Conservation (phyloP, 2,113 vertebrate genomes). For the Galemys pyrenaicus region DNA sequence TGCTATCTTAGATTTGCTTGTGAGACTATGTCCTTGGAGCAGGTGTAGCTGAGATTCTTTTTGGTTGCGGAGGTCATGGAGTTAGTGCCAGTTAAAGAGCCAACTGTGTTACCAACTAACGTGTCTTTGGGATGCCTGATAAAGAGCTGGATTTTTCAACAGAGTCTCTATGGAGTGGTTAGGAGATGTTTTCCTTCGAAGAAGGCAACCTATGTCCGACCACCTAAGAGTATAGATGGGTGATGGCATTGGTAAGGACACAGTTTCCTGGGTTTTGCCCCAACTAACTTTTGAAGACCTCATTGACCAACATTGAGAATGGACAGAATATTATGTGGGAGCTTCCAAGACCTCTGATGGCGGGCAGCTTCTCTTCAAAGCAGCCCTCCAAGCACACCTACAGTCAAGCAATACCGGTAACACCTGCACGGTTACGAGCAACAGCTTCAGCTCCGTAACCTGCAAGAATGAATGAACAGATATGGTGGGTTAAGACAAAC, state of each 20-base stretch:
- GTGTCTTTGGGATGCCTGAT: no score
- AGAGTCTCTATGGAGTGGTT: no score
- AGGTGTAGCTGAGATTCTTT: not conserved
- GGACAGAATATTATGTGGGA: not conserved
- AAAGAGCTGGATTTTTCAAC: no score
- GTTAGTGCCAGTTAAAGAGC: no score
- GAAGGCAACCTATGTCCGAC: no score
- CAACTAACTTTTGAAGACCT: no score
- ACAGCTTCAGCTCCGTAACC: not conserved
- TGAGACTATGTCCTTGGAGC: not conserved
- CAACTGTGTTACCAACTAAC: no score
- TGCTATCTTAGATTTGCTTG: not conserved
- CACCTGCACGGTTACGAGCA: no score
- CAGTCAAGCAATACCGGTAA: not conserved
- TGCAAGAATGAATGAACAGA: not conserved
- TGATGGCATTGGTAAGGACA: not conserved
- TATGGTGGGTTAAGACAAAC: not conserved
- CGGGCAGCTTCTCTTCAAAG: constrained; percentile 32
- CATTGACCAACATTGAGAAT: not conserved
- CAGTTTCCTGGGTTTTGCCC: not conserved
- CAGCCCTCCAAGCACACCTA: not conserved
- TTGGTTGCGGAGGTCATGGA: not conserved
- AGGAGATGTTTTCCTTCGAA: no score
- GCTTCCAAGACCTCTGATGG: not conserved
- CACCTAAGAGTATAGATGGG: no score